Base-by-base conservation (phyloP, 2,797 vertebrate genomes). In the Loriculus beryllinus region DNA sequence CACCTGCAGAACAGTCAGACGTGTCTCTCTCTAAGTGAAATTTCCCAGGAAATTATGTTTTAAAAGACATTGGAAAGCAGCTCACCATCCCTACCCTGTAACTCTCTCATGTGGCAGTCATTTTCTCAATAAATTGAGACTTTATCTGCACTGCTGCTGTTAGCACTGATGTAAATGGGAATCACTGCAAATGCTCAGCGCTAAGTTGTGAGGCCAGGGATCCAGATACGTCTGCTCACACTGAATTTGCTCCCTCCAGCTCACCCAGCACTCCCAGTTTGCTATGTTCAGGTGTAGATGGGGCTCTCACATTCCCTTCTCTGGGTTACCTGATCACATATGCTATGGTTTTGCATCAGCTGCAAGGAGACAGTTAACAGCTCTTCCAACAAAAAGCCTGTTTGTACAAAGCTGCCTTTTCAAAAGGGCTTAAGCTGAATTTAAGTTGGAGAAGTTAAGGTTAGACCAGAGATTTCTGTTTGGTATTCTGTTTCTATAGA, bases 261-360 rank as follows among this genome's bases (percentile, higher is more conserved):
- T 74, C 31, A 6, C 12, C 54, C 65, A 78, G 70, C 20, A 7
- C 18, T 59, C 28, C 63, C 72, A 35, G 68, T 81, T 64, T 51
- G 40, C 43, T 68, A 33, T 39, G 43, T 18, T 18, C 43, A 25
- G 37, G 43, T 7, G 18, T 17, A 52, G 49, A 7, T 18, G 28
- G 17, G 22, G 49, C 7, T 9, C 33, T 81, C 13, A 12, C 0
- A 0, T 19, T 31, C 28, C 14, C 1, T 8, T 40, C 68, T 18
- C 47, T 29, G 21, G 15, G 23, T 39, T 39, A 21, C 18, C 22
- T 52, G 31, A 51, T 75, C 14, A 45, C 62, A n/a, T 6, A 31
- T 0, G 0, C 12, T 22, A 9, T 16, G 52, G 25, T 4, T 80
- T 79, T 62, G 6, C 7, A 0, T 17, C 0, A 0, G 14, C 43